Conservation (phyloP, 1,140 invertebrate genomes). For the Aplysia californica region DNA sequence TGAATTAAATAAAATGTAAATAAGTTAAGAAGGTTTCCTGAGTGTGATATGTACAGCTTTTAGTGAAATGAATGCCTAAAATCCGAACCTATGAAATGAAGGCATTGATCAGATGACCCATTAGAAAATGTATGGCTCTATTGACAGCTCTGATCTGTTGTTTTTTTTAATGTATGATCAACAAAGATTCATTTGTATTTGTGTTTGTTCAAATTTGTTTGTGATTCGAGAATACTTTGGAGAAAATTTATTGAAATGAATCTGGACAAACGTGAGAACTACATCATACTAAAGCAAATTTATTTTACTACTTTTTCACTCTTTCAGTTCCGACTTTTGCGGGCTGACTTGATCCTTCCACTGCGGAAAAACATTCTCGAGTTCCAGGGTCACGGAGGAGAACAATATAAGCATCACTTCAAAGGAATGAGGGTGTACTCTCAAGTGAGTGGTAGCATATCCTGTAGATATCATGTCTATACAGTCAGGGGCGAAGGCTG, state of each 20-base stretch:
- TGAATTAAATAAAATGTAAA: too few species aligned
- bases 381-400: conserved; percentile 37
- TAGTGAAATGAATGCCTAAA: too few species aligned
- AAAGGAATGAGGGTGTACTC: conserved; percentile 10
- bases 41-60: too few species aligned
- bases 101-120: too few species aligned
- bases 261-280: too few species aligned
- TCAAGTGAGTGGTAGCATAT: conserved; percentile 2
- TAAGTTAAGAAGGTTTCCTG: too few species aligned
- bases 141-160: background rate
- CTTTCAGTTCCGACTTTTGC: conserved; percentile 78
- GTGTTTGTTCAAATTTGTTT: background rate
- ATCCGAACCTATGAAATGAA: too few species aligned
- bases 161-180: background rate
- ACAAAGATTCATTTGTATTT: background rate
- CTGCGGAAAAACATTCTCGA: conserved; percentile 64
- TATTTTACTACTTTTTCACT: background rate
- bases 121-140: too few species aligned
- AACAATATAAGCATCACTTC: conserved; percentile 6
- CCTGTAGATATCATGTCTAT: background rate
- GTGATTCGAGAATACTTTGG: background rate
- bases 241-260: background rate
- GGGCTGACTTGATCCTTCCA: conserved; percentile 76
- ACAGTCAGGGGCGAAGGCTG: too few species aligned
- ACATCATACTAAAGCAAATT: background rate